Evolutionary conservation across 2,797 vertebrate genomes (phyloP), one percentile per base, ranked within the genome.

Genomic region (Anomalospiza imberbis): DNA sequence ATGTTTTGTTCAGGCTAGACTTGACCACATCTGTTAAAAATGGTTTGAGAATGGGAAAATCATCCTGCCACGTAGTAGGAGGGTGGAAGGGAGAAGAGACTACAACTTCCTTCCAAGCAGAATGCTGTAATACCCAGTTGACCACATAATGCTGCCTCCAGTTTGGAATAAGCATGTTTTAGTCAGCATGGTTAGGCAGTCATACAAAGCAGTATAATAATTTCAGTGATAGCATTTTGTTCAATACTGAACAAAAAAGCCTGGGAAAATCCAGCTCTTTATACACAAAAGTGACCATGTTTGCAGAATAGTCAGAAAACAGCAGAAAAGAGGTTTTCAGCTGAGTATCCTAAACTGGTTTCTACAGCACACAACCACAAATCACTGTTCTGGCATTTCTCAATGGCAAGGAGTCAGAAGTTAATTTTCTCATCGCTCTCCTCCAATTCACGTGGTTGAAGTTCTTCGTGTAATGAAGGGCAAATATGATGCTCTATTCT

Each of bases 31-130:
- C 91, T 94, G 79, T 86, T 85, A 77, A 66, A 80, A 82, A 74
- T 88, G 92, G 70, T 76, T 94, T 96, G 91, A 77, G 67, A 73
- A 80, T 24, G 57, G 74, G 75, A 88, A 94, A 95, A 82, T 88
- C 75, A 71, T 55, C 68, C 85, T 95, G 85, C 93, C 95, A 93
- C 40, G 13, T 76, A 95, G 72, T 90, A 89, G 80, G 77, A 95
- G 87, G 77, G 36, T 93, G 68, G 85, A 87, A 93, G 66, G 86
- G 94, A 97, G 95, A 89, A 88, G 79, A 84, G 22, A 44, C 87
- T 93, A 50, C 68, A 77, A 81, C 70, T 96, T 97, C 94, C 88
- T 96, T 92, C 94, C 92, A 93, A 84, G 65, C 40, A 91, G 57
- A 90, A 85, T 77, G 60, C 60, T 85, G 78, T 83, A 93, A 94